phyloP scores from a whole-genome alignment of 2,888 invertebrate genomes.

The Ptychoptera albimana region DNA sequence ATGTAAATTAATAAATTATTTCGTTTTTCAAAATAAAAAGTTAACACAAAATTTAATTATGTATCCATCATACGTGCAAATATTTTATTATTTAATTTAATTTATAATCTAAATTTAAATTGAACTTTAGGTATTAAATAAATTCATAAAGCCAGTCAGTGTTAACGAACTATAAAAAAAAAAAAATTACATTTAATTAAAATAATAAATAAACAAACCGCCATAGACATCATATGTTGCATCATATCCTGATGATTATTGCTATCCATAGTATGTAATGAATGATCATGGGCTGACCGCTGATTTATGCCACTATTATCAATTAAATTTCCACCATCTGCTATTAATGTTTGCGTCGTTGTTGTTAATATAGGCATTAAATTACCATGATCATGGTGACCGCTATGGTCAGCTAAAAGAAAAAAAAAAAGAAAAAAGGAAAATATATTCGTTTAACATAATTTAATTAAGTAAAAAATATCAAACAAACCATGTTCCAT shows the following conservation, averaged over 20 bases:
- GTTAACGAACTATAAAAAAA: not conserved
- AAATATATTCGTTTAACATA: too few species aligned
- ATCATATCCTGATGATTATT: slow-evolving; percentile 10
- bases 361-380: not conserved
- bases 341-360: not conserved
- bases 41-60: too few species aligned
- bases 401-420: not conserved
- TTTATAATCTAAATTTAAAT: too few species aligned
- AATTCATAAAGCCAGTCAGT: not conserved
- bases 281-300: slow-evolving; percentile 1
- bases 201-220: slow-evolving; percentile 20
- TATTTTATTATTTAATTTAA: too few species aligned
- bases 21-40: too few species aligned
- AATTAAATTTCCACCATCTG: not conserved
- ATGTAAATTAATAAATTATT: too few species aligned
- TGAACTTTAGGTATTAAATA: too few species aligned
- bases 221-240: slow-evolving; percentile 31
- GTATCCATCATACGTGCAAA: too few species aligned
- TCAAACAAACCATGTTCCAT: too few species aligned
- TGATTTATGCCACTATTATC: not conserved
- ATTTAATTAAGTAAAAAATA: too few species aligned
- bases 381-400: not conserved
- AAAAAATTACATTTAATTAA: too few species aligned
- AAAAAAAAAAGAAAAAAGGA: too few species aligned
- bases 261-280: not conserved